Conservation (phyloP, 2,888 invertebrate species). For the Ophion ellenae region DNA sequence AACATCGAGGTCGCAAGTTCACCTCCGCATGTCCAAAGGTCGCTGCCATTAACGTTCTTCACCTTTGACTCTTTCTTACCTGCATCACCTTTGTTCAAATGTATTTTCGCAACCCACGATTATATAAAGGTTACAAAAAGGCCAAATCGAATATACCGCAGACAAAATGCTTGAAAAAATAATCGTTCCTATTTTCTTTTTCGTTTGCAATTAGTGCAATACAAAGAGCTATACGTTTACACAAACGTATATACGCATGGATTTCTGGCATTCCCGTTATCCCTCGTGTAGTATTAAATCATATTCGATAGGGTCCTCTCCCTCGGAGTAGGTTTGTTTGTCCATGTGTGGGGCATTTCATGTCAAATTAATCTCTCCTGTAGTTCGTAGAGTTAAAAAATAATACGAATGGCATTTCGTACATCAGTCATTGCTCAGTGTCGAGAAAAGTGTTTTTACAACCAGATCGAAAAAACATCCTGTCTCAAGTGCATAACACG, state of each 20-base stretch:
- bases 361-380: background rate
- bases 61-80: slow-evolving; percentile 22
- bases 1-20: background rate
- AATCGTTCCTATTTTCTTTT: background rate
- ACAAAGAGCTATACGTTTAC: background rate
- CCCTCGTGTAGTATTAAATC: background rate
- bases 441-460: background rate
- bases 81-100: background rate
- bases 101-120: slow-evolving; percentile 2
- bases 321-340: background rate
- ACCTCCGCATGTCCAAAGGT: slow-evolving; percentile 26
- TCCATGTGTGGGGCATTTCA: background rate
- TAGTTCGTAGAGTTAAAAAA: background rate
- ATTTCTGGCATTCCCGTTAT: slow-evolving; percentile 19
- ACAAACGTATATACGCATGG: background rate
- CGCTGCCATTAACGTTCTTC: background rate
- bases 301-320: slow-evolving; percentile 13
- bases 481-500: too few species aligned
- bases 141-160: background rate
- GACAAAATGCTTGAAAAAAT: background rate
- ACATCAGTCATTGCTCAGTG: background rate
- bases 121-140: background rate
- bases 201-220: background rate
- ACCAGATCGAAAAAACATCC: too few species aligned
- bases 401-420: background rate